These are phyloP conservation scores for Vombatus ursinus DNA, from an alignment of 2,113 vertebrate species.

Conservation along the genomic window DNA sequence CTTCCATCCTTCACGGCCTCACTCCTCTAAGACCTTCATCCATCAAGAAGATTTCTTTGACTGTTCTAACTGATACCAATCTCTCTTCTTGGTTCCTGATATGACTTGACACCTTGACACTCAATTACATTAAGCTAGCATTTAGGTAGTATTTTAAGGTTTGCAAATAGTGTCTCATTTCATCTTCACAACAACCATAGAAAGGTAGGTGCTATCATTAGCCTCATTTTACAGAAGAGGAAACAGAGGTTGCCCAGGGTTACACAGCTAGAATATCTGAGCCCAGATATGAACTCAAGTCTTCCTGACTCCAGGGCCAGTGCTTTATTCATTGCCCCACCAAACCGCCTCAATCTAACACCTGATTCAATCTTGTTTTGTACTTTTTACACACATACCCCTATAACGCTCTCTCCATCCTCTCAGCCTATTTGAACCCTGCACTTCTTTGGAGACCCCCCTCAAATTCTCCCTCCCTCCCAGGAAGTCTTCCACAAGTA, in stretches of 20 bases:
- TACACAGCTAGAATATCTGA: neutral
- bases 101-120: neutral
- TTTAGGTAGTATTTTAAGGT: neutral
- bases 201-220: neutral
- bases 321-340: neutral
- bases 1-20: neutral
- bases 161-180: neutral
- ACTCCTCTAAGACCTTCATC: neutral
- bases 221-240: neutral
- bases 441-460: neutral
- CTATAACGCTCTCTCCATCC: neutral
- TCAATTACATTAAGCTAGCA: neutral
- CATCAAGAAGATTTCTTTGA: neutral
- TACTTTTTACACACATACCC: neutral
- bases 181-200: neutral
- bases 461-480: neutral
- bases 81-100: neutral
- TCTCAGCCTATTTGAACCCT: neutral
- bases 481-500: neutral
- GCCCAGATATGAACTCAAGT: neutral
- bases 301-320: neutral
- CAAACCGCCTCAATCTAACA: neutral
- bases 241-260: neutral
- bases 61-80: neutral
- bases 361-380: neutral